phyloP scores from a whole-genome alignment of 2,888 invertebrate species.

The Eucriotettix oculatus region DNA sequence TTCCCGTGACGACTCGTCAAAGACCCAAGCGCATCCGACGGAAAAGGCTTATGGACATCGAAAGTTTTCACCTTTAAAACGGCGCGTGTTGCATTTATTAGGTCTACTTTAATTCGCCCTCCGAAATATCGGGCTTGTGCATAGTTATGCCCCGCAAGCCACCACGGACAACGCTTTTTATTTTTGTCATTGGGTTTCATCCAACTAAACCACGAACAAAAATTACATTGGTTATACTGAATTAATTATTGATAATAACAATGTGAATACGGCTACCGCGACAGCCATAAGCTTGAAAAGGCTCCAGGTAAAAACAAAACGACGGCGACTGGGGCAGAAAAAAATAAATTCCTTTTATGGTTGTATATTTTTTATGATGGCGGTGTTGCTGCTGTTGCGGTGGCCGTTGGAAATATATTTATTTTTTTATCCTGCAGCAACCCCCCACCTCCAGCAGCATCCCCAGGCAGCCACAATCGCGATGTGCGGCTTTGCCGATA shows the following conservation, averaged over 20 bases:
- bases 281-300: background rate
- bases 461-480: background rate
- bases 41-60: no score
- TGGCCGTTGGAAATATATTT: background rate
- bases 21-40: no score
- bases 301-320: background rate
- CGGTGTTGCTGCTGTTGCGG: background rate
- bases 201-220: background rate
- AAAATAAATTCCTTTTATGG: background rate
- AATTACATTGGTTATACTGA: background rate
- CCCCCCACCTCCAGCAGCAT: background rate
- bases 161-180: background rate
- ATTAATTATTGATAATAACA: background rate
- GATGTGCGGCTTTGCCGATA: background rate
- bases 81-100: background rate
- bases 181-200: background rate
- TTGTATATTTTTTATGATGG: background rate
- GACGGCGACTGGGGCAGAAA: background rate
- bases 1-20: no score
- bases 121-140: background rate
- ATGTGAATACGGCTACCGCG: background rate
- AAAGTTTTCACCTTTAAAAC: no score
- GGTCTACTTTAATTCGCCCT: background rate
- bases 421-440: background rate
- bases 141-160: background rate